Percentiles rank a stretch among this genome's conserved stretches.
phyloP scores from a whole-genome alignment of 2,797 vertebrate species.

The Atherinosoma microstoma region DNA sequence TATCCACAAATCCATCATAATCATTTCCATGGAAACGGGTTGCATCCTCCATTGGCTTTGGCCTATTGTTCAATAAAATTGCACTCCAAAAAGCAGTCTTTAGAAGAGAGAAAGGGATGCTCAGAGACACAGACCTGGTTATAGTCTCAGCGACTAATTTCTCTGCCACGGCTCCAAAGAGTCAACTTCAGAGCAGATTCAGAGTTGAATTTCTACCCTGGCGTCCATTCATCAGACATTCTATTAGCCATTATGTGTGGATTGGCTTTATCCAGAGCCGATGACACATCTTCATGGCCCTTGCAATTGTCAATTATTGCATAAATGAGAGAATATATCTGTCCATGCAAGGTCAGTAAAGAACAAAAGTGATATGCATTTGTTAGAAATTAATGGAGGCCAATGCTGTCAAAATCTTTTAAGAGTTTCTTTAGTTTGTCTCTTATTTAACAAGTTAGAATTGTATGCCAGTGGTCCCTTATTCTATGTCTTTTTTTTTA shows the following conservation, averaged over 20 bases:
- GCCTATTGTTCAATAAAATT: conserved; percentile 84
- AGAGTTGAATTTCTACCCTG: conserved; percentile 56
- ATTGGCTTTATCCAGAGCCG: conserved; percentile 49
- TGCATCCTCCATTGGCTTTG: conserved; percentile 80
- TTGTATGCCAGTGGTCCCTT: conserved; percentile 17
- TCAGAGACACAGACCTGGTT: conserved; percentile 54
- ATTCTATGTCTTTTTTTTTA: background rate
- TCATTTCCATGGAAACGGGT: conserved; percentile 86
- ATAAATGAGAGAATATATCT: conserved; percentile 40
- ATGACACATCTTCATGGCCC: conserved; percentile 47
- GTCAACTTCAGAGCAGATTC: conserved; percentile 61
- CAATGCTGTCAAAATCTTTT: conserved; percentile 12
- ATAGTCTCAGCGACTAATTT: conserved; percentile 59
- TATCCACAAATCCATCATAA: conserved; percentile 87
- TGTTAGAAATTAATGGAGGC: conserved; percentile 3
- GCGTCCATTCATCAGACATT: conserved; percentile 57
- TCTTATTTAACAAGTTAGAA: conserved; percentile 27
- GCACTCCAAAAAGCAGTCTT: conserved; percentile 74
- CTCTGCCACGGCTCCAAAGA: conserved; percentile 47
- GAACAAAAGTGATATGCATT: conserved; percentile 23
- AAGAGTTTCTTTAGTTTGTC: conserved; percentile 3
- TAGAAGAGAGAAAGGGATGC: conserved; percentile 49
- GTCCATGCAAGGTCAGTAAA: conserved; percentile 32
- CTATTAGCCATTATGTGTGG: conserved; percentile 52
- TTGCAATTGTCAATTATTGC: conserved; percentile 48